Evolutionary conservation across 2,797 vertebrate genomes (phyloP).

Genomic region (Pseudochirops cupreus): DNA sequence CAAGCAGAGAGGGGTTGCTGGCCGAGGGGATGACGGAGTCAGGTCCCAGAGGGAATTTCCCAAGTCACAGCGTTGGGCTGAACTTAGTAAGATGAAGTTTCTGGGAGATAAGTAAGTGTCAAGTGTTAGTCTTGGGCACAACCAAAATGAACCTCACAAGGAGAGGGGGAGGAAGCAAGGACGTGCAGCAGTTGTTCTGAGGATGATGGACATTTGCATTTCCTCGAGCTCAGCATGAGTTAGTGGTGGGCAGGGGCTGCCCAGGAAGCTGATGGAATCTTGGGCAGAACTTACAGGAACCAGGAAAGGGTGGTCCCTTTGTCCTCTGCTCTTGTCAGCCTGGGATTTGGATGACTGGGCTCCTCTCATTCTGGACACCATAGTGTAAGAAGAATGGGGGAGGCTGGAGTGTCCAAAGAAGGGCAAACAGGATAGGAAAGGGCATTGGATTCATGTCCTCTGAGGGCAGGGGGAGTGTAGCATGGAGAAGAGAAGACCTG

Average conservation of each 20-base stretch:
- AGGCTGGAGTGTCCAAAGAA: neutral
- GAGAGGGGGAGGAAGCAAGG: no score
- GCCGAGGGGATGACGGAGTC: neutral
- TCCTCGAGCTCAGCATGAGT: neutral
- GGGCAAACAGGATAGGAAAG: neutral
- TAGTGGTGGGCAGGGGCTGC: no score
- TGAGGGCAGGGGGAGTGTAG: no score
- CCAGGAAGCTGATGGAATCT: neutral
- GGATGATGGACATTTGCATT: accelerated
- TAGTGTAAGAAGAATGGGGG: neutral
- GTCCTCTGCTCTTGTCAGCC: neutral
- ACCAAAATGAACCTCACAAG: neutral
- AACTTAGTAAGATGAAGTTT: neutral
- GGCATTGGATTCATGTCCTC: no score
- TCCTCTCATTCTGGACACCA: neutral
- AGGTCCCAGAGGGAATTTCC: neutral
- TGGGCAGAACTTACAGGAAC: neutral
- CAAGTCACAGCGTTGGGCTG: no score
- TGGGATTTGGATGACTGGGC: neutral
- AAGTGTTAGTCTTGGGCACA: neutral
- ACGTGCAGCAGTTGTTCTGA: neutral
- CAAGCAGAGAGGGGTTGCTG: neutral
- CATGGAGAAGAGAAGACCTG: neutral
- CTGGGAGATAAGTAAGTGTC: neutral
- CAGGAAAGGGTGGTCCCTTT: neutral